Percentiles rank a stretch among this genome's conserved stretches.
phyloP scores from a whole-genome alignment of 2,113 vertebrate genomes.

The Ia io region DNA sequence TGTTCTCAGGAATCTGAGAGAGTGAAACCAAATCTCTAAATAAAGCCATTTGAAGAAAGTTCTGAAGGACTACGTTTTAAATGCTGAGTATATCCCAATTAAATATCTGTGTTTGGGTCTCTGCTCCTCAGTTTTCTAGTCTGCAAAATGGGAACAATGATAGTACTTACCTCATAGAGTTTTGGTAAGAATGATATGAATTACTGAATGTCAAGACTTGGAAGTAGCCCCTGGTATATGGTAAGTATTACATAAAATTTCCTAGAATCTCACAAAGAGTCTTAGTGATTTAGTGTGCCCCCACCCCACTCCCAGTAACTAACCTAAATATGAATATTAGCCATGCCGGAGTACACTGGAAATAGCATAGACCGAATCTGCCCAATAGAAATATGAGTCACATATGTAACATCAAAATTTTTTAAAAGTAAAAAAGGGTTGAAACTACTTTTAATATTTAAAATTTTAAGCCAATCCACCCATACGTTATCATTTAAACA shows the following conservation, averaged over 20 bases:
- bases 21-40: background rate
- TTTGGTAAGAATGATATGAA: background rate
- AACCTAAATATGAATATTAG: background rate
- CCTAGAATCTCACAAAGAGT: background rate
- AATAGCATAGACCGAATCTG: background rate
- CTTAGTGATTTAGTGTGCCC: background rate
- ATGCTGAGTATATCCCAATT: background rate
- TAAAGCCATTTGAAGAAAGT: background rate
- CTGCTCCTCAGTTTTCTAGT: background rate
- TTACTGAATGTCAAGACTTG: background rate
- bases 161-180: background rate
- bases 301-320: background rate
- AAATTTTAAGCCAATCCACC: background rate
- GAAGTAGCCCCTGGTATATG: background rate
- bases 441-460: conserved; percentile 14
- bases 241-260: background rate
- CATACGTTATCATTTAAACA: background rate
- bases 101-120: background rate
- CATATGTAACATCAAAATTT: background rate
- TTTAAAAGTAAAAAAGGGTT: background rate
- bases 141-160: background rate
- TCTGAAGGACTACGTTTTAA: conserved; percentile 24
- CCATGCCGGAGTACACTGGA: background rate
- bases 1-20: background rate
- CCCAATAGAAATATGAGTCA: background rate